Conservation (phyloP, 1,140 invertebrate genomes). For the Sweltsa coloradensis region DNA sequence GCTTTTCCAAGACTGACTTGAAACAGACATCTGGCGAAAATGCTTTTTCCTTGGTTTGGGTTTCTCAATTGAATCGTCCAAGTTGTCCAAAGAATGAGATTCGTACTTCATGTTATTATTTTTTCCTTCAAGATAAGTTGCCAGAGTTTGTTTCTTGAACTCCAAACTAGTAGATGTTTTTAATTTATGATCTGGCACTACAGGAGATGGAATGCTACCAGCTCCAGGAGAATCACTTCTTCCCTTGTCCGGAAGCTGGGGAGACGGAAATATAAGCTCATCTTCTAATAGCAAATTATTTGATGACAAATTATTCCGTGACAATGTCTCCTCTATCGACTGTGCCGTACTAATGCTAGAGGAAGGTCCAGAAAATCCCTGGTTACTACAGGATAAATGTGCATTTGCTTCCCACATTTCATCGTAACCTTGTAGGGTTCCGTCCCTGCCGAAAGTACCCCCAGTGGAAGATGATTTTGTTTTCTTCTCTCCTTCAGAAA, state of each 20-base stretch:
- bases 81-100: conserved; percentile 19
- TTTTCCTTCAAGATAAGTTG: neutral
- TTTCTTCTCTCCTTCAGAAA: too few species aligned
- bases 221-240: too few species aligned
- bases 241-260: too few species aligned
- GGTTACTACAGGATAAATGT: neutral
- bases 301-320: too few species aligned
- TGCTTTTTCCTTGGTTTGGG: conserved; percentile 2
- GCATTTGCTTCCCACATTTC: conserved; percentile 19
- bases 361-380: neutral
- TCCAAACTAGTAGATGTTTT: neutral
- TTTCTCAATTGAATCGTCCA: conserved; percentile 11
- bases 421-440: conserved; percentile 17
- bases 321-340: too few species aligned
- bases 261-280: too few species aligned
- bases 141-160: too few species aligned
- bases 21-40: conserved; percentile 8
- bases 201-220: too few species aligned
- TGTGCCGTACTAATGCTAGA: too few species aligned
- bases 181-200: too few species aligned
- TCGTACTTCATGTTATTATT: conserved; percentile 10
- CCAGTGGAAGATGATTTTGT: neutral
- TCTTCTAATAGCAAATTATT: too few species aligned
- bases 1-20: conserved; percentile 6
- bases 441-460: conserved; percentile 17